Base-by-base conservation (phyloP, 2,888 invertebrate genomes). In the Suillia variegata region DNA sequence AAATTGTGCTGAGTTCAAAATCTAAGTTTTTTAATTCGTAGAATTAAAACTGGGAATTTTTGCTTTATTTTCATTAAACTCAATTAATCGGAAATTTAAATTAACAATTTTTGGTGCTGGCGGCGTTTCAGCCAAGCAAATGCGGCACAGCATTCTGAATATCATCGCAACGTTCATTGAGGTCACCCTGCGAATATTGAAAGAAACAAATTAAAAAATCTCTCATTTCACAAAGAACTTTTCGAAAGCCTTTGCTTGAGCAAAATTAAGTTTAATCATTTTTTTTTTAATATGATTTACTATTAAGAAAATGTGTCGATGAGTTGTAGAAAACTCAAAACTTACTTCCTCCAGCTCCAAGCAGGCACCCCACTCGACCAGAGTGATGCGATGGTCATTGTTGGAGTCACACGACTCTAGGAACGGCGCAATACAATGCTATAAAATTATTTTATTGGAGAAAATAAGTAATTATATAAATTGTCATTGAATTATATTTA, bases 401-500 rank as follows among this genome's bases (percentile, higher is more conserved):
- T 98, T 88, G 33, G 83, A 84, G 82, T 98, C 98, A 82, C 98
- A 98, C 24, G 86, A 85, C 83, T 96, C 91, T 65, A 98, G 87
- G 87, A 98, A 98, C 42, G 96, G 96, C 62, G 94, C 93, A 83
- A 98, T 97, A 59, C 98, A 98, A 82, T 97, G 97, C 63, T n/a
- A n/a, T n/a, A n/a, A n/a, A n/a, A n/a, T n/a, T n/a, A n/a, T n/a
- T n/a, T n/a, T n/a, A n/a, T n/a, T n/a, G n/a, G n/a, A n/a, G n/a
- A n/a, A n/a, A n/a, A n/a, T n/a, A n/a, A n/a, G n/a, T n/a, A n/a
- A n/a, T n/a, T n/a, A n/a, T n/a, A n/a, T n/a, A n/a, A n/a, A n/a
- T n/a, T n/a, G n/a, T n/a, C n/a, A n/a, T n/a, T n/a, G n/a, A n/a
- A n/a, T n/a, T 84, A n/a, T n/a, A n/a, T n/a, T n/a, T n/a, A n/a